Evolutionary conservation across 2,113 vertebrate genomes (phyloP).

Genomic region (Paramisgurnus dabryanus): DNA sequence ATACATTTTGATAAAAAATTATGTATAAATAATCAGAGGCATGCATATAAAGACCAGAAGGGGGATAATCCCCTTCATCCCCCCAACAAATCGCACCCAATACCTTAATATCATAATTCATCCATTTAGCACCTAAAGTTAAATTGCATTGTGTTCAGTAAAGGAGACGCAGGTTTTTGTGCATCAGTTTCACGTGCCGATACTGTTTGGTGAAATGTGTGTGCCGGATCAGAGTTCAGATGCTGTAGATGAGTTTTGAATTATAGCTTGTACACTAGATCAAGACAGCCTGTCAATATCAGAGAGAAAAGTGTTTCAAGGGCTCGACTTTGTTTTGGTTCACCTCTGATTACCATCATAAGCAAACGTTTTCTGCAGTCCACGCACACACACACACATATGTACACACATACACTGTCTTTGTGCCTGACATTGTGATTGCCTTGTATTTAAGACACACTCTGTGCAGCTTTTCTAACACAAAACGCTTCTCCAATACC

Average conservation of each 20-base stretch:
- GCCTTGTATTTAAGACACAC: slow-evolving; percentile 78
- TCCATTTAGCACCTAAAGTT: no score
- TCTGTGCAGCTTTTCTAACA: slow-evolving; percentile 73
- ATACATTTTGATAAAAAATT: no score
- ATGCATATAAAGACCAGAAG: no score
- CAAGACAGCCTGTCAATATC: slow-evolving; percentile 71
- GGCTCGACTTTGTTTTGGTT: slow-evolving; percentile 78
- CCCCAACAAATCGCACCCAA: no score
- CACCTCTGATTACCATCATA: slow-evolving; percentile 79
- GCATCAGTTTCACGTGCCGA: no score
- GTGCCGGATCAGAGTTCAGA: slow-evolving; percentile 43
- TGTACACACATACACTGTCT: slow-evolving; percentile 49
- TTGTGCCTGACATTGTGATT: slow-evolving; percentile 70
- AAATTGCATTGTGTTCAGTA: no score
- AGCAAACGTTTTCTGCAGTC: slow-evolving; percentile 75
- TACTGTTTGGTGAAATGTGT: not conserved
- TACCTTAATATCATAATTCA: no score
- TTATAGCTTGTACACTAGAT: slow-evolving; percentile 69
- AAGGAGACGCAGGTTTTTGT: no score
- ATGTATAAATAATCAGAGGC: no score
- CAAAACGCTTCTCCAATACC: slow-evolving; percentile 82
- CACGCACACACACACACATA: slow-evolving; percentile 63
- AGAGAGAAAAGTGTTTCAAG: slow-evolving; percentile 54
- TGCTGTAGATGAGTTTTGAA: slow-evolving; percentile 78
- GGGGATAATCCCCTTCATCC: no score